Evolutionary conservation across 2,888 invertebrate genomes (phyloP).

Genomic region (Coecobrya sp.): DNA sequence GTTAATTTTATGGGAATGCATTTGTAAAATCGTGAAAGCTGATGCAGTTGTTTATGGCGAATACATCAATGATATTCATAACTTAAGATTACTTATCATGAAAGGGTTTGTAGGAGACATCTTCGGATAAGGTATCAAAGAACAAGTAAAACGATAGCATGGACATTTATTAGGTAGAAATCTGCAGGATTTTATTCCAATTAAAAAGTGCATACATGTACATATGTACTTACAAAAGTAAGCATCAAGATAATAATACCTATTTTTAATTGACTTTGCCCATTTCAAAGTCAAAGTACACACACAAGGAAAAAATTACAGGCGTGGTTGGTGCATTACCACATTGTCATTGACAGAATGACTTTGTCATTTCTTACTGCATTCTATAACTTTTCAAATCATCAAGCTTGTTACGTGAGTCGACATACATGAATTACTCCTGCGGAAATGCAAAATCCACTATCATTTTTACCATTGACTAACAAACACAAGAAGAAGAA

Average conservation of each 20-base stretch:
- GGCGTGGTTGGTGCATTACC: conserved; percentile 42
- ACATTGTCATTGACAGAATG: conserved; percentile 14
- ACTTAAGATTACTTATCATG: too few species aligned
- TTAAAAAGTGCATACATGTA: not conserved
- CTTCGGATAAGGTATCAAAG: not conserved
- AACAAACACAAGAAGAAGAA: conserved; percentile 11
- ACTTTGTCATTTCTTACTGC: not conserved
- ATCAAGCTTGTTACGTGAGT: conserved; percentile 22
- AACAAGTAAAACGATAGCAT: not conserved
- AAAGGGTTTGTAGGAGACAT: not conserved
- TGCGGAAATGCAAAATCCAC: conserved; percentile 64
- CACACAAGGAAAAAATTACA: conserved; percentile 3
- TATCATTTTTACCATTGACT: not conserved
- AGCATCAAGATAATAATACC: conserved; percentile 10
- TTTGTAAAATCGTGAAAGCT: not conserved
- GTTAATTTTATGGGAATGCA: too few species aligned
- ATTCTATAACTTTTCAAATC: not conserved
- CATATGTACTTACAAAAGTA: not conserved
- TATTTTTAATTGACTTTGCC: conserved; percentile 44
- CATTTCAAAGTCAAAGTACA: conserved; percentile 15
- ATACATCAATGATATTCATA: too few species aligned
- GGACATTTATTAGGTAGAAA: not conserved
- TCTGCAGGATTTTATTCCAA: not conserved
- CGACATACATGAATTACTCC: conserved; percentile 58
- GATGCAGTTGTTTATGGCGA: not conserved